phyloP scores from a whole-genome alignment of 2,113 vertebrate species.

The Ramphastos sulfuratus region DNA sequence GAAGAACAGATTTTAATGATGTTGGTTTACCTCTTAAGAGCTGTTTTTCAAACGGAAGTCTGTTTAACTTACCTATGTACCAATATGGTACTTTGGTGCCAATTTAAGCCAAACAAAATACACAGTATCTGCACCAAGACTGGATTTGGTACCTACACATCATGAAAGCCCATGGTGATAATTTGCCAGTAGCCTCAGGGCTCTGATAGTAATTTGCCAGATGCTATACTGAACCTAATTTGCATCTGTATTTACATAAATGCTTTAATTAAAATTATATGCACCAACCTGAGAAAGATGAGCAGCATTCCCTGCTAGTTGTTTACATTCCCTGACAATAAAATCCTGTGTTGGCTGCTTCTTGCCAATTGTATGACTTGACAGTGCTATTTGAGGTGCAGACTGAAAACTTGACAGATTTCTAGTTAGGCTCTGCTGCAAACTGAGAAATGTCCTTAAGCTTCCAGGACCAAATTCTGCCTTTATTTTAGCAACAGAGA shows the following conservation, averaged over 20 bases:
- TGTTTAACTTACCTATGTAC: background rate
- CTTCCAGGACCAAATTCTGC: background rate
- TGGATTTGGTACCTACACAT: constrained; percentile 14
- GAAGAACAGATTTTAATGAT: background rate
- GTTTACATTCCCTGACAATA: constrained; percentile 25
- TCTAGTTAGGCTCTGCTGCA: background rate
- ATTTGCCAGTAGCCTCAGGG: constrained; percentile 40
- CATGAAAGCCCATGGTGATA: constrained; percentile 12
- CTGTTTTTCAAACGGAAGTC: background rate
- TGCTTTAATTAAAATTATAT: constrained; percentile 61
- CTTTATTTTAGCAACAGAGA: background rate
- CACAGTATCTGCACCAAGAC: background rate
- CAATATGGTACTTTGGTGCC: background rate
- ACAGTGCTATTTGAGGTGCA: background rate
- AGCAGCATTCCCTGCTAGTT: constrained; percentile 13
- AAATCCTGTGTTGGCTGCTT: background rate
- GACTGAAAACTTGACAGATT: background rate
- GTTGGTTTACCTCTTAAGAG: constrained; percentile 20
- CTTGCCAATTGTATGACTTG: background rate
- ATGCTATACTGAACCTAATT: constrained; percentile 45
- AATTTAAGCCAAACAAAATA: constrained; percentile 26
- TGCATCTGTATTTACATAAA: constrained; percentile 65
- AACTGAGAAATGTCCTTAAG: background rate
- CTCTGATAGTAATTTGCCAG: constrained; percentile 50
- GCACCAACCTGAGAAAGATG: constrained; percentile 8